These are phyloP conservation scores for Chaetodon auriga DNA, from an alignment of 2,113 vertebrate genomes.

Conservation along the genomic window DNA sequence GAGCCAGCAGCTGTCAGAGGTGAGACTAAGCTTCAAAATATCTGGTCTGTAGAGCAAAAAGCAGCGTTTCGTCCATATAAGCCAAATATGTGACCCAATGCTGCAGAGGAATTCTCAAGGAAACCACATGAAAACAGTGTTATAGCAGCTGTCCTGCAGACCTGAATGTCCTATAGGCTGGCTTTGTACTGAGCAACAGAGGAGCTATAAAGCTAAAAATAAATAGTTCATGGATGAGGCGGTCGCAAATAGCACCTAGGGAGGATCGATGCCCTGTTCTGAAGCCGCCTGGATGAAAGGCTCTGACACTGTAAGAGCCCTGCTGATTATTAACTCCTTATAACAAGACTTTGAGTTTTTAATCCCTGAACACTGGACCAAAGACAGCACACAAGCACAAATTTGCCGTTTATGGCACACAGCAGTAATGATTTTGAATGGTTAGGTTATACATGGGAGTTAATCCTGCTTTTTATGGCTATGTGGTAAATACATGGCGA, in stretches of 20 bases:
- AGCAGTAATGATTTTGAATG: conserved; percentile 6
- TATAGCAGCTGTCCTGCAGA: conserved; percentile 38
- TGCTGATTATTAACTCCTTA: conserved; percentile 57
- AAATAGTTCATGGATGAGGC: conserved; percentile 72
- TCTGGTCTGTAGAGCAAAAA: conserved; percentile 10
- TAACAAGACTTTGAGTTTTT: neutral
- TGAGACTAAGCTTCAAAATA: neutral
- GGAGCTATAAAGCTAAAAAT: conserved; percentile 78
- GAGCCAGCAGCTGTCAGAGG: conserved; percentile 8
- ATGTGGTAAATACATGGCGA: conserved; percentile 1
- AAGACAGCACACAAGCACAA: conserved; percentile 9
- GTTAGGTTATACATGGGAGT: neutral
- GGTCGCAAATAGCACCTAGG: conserved; percentile 62
- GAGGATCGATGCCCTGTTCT: conserved; percentile 75
- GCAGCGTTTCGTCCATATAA: neutral
- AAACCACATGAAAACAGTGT: neutral
- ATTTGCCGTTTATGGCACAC: neutral
- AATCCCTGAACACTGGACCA: neutral
- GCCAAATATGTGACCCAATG: conserved; percentile 4
- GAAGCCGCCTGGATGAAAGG: conserved; percentile 63
- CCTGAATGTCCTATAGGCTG: conserved; percentile 52
- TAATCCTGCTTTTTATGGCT: conserved; percentile 24
- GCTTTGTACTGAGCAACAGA: conserved; percentile 61
- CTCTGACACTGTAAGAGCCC: conserved; percentile 29
- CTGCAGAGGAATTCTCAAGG: neutral